Evolutionary conservation across 2,113 vertebrate species (phyloP).

Genomic region (Gorsachius goisagi): DNA sequence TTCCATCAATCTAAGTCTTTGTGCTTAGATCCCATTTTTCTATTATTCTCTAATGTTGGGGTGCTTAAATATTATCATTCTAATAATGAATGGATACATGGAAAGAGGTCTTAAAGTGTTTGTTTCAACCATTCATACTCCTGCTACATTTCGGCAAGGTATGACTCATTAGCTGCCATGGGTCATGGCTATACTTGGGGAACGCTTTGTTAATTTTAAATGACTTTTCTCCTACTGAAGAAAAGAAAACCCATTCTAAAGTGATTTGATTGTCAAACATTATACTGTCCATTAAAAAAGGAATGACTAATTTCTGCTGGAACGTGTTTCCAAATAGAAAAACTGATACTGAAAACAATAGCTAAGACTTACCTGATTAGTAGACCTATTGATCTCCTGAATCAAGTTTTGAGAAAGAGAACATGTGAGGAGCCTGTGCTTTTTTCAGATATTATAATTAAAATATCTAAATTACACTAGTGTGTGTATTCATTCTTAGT

Average conservation of each 20-base stretch:
- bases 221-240: not conserved
- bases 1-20: not conserved
- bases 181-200: not conserved
- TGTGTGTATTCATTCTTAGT: not conserved
- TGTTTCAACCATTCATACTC: not conserved
- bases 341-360: not conserved
- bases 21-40: not conserved
- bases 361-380: not conserved
- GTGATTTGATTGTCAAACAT: not conserved
- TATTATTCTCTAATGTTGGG: not conserved
- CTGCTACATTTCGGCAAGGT: not conserved
- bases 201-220: not conserved
- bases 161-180: not conserved
- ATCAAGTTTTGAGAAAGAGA: not conserved
- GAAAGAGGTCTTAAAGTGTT: not conserved
- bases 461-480: not conserved
- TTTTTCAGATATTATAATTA: not conserved
- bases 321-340: not conserved
- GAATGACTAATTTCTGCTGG: not conserved
- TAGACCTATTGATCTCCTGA: not conserved
- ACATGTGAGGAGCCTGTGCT: not conserved
- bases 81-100: not conserved
- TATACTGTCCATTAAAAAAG: not conserved
- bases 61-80: not conserved
- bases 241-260: not conserved